Percentiles rank a stretch among this genome's conserved stretches.
phyloP scores from a whole-genome alignment of 2,888 invertebrate genomes.

The Papilio demoleus region DNA sequence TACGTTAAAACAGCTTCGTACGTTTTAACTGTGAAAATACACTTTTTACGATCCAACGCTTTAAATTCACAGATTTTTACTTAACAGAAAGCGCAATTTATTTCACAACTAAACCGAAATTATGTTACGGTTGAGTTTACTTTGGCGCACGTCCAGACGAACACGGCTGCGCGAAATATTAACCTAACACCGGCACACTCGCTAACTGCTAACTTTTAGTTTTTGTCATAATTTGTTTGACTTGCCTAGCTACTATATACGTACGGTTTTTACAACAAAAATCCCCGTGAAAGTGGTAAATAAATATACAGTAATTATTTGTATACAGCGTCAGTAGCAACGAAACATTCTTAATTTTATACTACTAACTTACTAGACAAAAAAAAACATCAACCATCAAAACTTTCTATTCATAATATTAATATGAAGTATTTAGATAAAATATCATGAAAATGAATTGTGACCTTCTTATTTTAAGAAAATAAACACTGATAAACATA shows the following conservation, averaged over 20 bases:
- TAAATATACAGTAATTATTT: not conserved
- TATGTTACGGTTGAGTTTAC: slow-evolving; percentile 74
- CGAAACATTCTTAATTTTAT: not conserved
- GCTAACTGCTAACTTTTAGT: slow-evolving; percentile 45
- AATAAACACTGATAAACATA: no score
- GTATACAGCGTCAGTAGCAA: not conserved
- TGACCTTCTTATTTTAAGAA: no score
- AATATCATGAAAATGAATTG: no score
- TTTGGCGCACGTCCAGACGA: slow-evolving; percentile 68
- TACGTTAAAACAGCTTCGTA: not conserved
- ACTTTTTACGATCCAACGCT: not conserved
- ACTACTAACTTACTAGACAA: not conserved
- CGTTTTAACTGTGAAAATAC: slow-evolving; percentile 12
- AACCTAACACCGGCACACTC: slow-evolving; percentile 56
- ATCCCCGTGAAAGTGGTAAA: not conserved
- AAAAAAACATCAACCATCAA: no score
- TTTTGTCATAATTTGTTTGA: slow-evolving; percentile 35
- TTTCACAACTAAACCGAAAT: slow-evolving; percentile 72
- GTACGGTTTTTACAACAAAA: slow-evolving; percentile 11
- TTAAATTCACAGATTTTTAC: slow-evolving; percentile 32
- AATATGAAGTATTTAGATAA: no score
- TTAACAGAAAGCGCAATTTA: slow-evolving; percentile 52
- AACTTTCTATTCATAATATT: no score
- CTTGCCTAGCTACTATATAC: slow-evolving; percentile 8
- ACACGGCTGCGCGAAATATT: slow-evolving; percentile 46